These are phyloP conservation scores for Catharus ustulatus DNA, from an alignment of 2,797 vertebrate species.

Conservation along the genomic window DNA sequence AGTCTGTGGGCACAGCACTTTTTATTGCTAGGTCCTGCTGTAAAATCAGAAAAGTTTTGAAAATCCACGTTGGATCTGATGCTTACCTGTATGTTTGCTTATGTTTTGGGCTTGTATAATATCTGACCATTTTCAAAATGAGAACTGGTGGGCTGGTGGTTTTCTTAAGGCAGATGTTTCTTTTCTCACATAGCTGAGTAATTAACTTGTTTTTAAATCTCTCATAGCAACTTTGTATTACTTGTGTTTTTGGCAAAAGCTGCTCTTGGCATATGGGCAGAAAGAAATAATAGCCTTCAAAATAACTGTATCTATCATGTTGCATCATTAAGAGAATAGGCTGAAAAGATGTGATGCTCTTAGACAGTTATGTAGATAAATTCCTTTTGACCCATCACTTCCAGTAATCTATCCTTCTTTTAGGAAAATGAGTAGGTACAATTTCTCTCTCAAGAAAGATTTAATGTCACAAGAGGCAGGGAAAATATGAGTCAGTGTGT, in stretches of 20 bases:
- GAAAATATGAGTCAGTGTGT: constrained; percentile 5
- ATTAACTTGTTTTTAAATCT: background rate
- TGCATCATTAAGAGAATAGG: constrained; percentile 4
- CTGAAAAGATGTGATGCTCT: constrained; percentile 30
- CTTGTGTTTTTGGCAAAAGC: background rate
- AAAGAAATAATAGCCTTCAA: background rate
- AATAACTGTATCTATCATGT: constrained; percentile 25
- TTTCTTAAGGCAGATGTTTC: background rate
- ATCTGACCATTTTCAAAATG: constrained; percentile 1
- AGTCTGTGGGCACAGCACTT: background rate
- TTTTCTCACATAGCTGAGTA: background rate
- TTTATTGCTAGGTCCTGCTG: background rate
- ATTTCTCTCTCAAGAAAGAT: constrained; percentile 53
- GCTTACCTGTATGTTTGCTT: background rate
- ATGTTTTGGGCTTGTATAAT: background rate
- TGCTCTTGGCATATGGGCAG: background rate
- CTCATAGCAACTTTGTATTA: background rate
- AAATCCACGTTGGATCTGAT: background rate
- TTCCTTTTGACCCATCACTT: constrained; percentile 26
- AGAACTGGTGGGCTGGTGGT: background rate
- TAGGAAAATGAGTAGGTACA: background rate
- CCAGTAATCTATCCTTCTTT: constrained; percentile 17
- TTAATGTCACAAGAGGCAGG: background rate
- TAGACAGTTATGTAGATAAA: constrained; percentile 23
- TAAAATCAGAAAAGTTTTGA: background rate